Evolutionary conservation across 2,797 vertebrate species (phyloP).

Genomic region (Harpagifer antarcticus): DNA sequence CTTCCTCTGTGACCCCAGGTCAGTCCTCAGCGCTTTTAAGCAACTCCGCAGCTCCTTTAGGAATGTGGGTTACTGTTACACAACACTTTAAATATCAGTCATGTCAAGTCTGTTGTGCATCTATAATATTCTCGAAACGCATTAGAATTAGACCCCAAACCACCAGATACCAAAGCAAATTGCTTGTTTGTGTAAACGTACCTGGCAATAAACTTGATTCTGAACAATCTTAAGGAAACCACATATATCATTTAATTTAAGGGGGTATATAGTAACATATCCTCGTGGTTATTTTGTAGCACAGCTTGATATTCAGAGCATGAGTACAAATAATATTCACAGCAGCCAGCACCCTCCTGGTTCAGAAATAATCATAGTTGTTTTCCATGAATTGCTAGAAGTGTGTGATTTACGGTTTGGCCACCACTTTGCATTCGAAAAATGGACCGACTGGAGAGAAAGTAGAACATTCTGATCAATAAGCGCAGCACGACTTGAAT

Average conservation of each 20-base stretch:
- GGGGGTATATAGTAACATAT: constrained; percentile 6
- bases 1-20: constrained; percentile 98
- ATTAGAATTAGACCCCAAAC: constrained; percentile 20
- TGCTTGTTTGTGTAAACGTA: too few species aligned
- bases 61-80: constrained; percentile 11
- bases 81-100: not conserved
- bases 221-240: not conserved
- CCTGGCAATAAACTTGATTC: too few species aligned
- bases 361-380: constrained; percentile 17
- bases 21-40: constrained; percentile 45
- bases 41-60: constrained; percentile 29
- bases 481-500: constrained; percentile 40
- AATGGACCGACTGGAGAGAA: constrained; percentile 16
- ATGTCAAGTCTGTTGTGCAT: constrained; percentile 2
- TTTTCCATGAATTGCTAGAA: constrained; percentile 13
- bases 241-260: not conserved
- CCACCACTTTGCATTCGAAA: constrained; percentile 29
- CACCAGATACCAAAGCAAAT: too few species aligned
- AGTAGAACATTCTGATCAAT: constrained; percentile 30
- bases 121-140: constrained; percentile 14
- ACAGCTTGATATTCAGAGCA: constrained; percentile 18
- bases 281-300: not conserved
- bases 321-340: not conserved
- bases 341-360: not conserved
- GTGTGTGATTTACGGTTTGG: not conserved